Base-by-base conservation (phyloP, 2,888 invertebrate genomes). In the Meandrusa payeni region DNA sequence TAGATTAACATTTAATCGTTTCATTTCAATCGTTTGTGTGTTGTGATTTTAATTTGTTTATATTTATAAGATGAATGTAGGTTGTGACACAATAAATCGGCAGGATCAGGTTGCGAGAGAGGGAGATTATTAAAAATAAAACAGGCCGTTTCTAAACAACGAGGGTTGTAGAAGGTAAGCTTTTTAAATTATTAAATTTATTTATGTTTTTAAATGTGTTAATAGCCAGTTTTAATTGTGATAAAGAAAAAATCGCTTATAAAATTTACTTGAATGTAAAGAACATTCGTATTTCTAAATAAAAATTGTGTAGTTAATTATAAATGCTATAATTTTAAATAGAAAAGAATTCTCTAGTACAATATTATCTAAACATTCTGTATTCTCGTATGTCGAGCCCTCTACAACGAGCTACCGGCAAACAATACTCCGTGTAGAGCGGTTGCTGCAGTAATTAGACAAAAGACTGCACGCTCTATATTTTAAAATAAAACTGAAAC, bases 41-140 rank as follows among this genome's bases (percentile, higher is more conserved):
- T 41, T 20, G 33, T 41, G 41, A 4, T 3, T 41, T 41, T 20
- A 5, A 32, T 40, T 10, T 10, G 3, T 20, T 27, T 20, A 19
- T 20, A 20, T 13, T 9, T 13, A 38, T 44, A 39, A 44, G 9
- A 39, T 39, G 38, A 39, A 39, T 33, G 20, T 39, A 44, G 38
- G 38, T 32, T 38, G 32, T 32, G 32, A 44, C 10, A 38, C 31
- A 33, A n/a, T 10, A 17, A 20, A 20, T 37, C 32, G 24, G 11
- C 17, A 36, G 31, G 37, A 37, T 24, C 17, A 29, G 24, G 20
- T 11, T 13, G 29, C 4, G 23, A 20, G 6, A 28, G 22, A 36
- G 44, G 33, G 28, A 34, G 39, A 39, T 33, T 39, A 45, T 45
- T 45, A 39, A 45, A 45, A 45, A 45, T 45, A 45, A 45, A 44